These are phyloP conservation scores for Ondatra zibethicus DNA, from an alignment of 2,113 vertebrate species.

Conservation along the genomic window DNA sequence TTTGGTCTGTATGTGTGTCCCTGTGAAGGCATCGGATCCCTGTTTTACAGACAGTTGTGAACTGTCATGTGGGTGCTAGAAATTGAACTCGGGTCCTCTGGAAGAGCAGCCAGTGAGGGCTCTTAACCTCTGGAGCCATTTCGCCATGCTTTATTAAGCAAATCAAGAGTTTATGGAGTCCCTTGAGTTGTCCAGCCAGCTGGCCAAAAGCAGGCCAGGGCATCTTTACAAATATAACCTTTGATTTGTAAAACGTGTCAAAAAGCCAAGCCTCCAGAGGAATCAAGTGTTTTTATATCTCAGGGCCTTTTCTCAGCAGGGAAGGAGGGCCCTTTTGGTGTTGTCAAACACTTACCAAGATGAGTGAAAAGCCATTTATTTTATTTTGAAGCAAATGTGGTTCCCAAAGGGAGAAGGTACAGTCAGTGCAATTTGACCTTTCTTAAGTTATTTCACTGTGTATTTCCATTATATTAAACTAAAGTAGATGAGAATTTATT, in stretches of 20 bases:
- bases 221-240: not conserved
- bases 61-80: not conserved
- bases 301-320: not conserved
- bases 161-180: not conserved
- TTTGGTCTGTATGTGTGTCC: not conserved
- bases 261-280: not conserved
- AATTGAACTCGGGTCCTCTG: not conserved
- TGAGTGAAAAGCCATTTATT: not conserved
- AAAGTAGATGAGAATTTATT: slow-evolving; percentile 28
- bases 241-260: not conserved
- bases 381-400: not conserved
- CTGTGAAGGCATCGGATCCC: not conserved
- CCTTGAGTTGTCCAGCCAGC: not conserved
- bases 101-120: not conserved
- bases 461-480: not conserved
- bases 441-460: not conserved
- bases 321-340: not conserved
- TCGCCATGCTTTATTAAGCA: not conserved
- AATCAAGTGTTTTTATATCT: not conserved
- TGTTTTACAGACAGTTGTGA: not conserved
- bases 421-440: not conserved
- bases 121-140: not conserved
- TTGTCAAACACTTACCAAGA: not conserved
- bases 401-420: not conserved
- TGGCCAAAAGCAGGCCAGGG: not conserved